Base-by-base conservation (phyloP, 2,888 invertebrate species). In the Lasioglossum calceatum region DNA sequence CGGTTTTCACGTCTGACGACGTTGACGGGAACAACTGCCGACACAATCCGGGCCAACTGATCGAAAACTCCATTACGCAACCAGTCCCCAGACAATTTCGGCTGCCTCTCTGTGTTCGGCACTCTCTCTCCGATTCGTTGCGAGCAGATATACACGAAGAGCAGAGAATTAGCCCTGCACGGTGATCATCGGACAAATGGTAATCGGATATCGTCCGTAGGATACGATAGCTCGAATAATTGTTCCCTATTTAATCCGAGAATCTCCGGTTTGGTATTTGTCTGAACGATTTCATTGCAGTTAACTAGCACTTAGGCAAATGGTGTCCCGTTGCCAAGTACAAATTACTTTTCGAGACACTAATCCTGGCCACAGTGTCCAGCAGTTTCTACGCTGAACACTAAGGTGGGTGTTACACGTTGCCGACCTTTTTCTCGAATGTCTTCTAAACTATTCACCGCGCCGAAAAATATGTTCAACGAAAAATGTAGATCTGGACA, bases 161-260 rank as follows among this genome's bases (percentile, higher is more conserved):
- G 47, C 77, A 44, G 86, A 44, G 87, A 86, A 86, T 87, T 86
- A 87, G 87, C 87, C 81, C 81, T 86, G 78, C 83, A 81, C 79
- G 79, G 77, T 54, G 87, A 87, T 87, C 81, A 87, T 86, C 87
- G 81, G 84, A 86, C 81, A 86, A 87, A 87, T 84, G 87, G 87
- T 87, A 87, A 87, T 87, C 87, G 87, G 81, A 81, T 84, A 77
- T 74, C 74, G 79, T 36, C 50, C 42, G 71, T 75, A 50, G 58
- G 71, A 83, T 81, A 84, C 84, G 87, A 79, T 84, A 73, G 83
- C 61, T 32, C 72, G 81, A 81, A 83, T 84, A 86, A 86, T 87
- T 84, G 87, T 81, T 74, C 87, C 47, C 87, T 77, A 84, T 87
- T 87, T 87, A 87, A 87, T 87, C 84, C 84, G 74, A 39, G 82